These are phyloP conservation scores for Quadroppia sp. DNA, from an alignment of 2,888 invertebrate genomes.

Conservation along the genomic window DNA sequence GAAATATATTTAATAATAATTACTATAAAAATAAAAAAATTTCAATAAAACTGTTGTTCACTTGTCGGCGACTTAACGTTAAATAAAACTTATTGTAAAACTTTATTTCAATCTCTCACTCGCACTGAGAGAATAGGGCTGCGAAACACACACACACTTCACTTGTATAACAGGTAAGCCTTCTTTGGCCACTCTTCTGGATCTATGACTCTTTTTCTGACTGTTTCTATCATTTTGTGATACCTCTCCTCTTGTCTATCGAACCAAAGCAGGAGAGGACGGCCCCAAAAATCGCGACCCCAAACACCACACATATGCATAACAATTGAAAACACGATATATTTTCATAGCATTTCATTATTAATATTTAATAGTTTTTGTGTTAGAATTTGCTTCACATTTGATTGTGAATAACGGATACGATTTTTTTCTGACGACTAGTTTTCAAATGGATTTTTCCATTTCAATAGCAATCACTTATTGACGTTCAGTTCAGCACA, in stretches of 20 bases:
- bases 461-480: neutral
- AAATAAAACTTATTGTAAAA: slow-evolving; percentile 18
- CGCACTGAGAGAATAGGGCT: slow-evolving; percentile 16
- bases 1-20: neutral
- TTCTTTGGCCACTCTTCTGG: neutral
- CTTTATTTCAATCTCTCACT: slow-evolving; percentile 8
- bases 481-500: too few relatives aligned
- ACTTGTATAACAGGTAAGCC: slow-evolving; percentile 34
- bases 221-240: neutral
- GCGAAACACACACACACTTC: slow-evolving; percentile 30
- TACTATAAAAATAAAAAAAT: neutral
- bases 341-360: neutral
- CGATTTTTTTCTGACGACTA: neutral
- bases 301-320: neutral
- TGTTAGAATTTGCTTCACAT: neutral
- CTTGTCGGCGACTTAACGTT: slow-evolving; percentile 25
- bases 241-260: too few relatives aligned
- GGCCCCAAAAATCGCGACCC: neutral
- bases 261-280: slow-evolving; percentile 24
- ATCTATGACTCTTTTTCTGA: neutral
- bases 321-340: neutral
- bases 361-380: neutral
- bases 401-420: neutral
- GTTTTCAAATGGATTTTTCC: neutral
- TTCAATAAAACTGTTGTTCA: slow-evolving; percentile 14